Evolutionary conservation across 2,113 vertebrate species (phyloP).

Genomic region (Xiphias gladius): DNA sequence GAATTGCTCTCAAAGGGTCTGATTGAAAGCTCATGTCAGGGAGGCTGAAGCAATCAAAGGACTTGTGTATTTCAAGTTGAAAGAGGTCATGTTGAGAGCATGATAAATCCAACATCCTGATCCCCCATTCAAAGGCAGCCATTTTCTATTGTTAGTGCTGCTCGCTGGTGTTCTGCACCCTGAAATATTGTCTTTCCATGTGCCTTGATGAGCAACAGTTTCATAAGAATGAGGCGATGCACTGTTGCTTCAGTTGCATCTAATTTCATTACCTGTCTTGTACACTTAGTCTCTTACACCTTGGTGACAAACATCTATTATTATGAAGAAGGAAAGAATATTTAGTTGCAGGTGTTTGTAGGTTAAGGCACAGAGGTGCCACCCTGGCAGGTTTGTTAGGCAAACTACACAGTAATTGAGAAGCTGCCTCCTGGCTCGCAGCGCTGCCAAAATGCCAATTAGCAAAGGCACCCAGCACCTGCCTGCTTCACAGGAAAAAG

Average conservation of each 20-base stretch:
- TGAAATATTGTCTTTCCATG: slow-evolving; percentile 47
- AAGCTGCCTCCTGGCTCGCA: slow-evolving; percentile 45
- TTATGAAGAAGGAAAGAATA: slow-evolving; percentile 10
- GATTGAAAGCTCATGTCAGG: slow-evolving; percentile 78
- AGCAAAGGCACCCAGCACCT: slow-evolving; percentile 52
- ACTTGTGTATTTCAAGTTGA: slow-evolving; percentile 75
- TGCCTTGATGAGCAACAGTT: slow-evolving; percentile 37
- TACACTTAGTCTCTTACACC: slow-evolving; percentile 7
- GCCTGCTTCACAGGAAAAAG: slow-evolving; percentile 29
- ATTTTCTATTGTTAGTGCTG: slow-evolving; percentile 48
- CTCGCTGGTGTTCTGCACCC: slow-evolving; percentile 49
- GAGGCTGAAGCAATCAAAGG: slow-evolving; percentile 74
- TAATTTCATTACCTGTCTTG: slow-evolving; percentile 63
- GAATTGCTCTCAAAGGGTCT: slow-evolving; percentile 74
- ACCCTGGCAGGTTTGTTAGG: slow-evolving; percentile 38
- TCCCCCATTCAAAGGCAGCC: slow-evolving; percentile 54
- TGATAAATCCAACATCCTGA: slow-evolving; percentile 70
- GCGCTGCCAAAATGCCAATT: slow-evolving; percentile 65
- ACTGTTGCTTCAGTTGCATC: slow-evolving; percentile 19
- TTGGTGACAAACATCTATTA: slow-evolving; percentile 46
- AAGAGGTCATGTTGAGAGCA: slow-evolving; percentile 68
- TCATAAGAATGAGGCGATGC: slow-evolving; percentile 12
- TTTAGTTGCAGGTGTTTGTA: slow-evolving; percentile 8
- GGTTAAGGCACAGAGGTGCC: slow-evolving; percentile 18
- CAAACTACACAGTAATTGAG: slow-evolving; percentile 52